Evolutionary conservation across 37 sponge, comb jelly and placozoan species (phyloP), one percentile per base, ranked within the genome.

Genomic region (Axinella damicornis): DNA sequence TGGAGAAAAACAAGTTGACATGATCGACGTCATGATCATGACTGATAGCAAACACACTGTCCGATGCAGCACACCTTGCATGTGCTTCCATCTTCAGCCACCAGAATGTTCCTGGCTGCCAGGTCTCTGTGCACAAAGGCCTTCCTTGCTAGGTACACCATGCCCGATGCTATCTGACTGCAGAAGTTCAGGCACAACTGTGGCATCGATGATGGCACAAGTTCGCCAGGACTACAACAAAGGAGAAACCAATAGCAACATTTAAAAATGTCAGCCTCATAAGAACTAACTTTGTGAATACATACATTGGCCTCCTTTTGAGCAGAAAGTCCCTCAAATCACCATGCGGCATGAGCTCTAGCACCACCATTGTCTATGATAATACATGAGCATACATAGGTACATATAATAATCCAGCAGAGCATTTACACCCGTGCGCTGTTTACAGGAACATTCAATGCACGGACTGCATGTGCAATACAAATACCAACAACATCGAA

Each of bases 31-130:
- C n/a, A n/a, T n/a, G n/a, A n/a, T n/a, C n/a, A n/a, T n/a, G n/a
- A n/a, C n/a, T n/a, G 65, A 18, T 46, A 46, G 9, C 46, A 46
- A 46, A 46, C 46, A 4, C 46, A 46, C 9, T 9, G 9, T 9
- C 46, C 4, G 46, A 46, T 12, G 9, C 46, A 9, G 0, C 25
- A 0, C 35, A 90, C 86, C 77, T 90, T 90, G 84, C 91, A 90
- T 2, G 69, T 81, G 15, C 39, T 27, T n/a, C 80, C 73, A 46
- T 46, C 46, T n/a, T 90, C 80, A 36, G 86, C 74, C 24, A 90
- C 61, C 32, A 90, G 77, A 21, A 90, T 80, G 59, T 90, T 90
- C 82, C 91, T 90, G 55, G 91, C 86, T 38, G 91, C 91, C 59
- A 90, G 73, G 65, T 90, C 91, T 74, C 91, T 85, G 91, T 90